Evolutionary conservation across 2,797 vertebrate genomes (phyloP).

Genomic region (Rhadinocentrus ornatus): DNA sequence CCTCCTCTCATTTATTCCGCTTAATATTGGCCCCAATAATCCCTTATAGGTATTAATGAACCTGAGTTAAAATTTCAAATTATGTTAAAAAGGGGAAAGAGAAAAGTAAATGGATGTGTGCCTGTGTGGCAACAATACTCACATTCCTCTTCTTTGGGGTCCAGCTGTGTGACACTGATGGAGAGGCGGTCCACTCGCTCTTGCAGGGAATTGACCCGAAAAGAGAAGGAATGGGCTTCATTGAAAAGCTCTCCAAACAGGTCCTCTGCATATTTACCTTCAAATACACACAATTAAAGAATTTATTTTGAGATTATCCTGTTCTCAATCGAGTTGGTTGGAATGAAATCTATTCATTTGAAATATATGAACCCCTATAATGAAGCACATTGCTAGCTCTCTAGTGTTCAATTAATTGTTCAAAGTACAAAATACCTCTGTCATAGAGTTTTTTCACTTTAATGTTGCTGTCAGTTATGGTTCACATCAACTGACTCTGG

Average conservation of each 20-base stretch:
- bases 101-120: not conserved
- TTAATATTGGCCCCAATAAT: too few species aligned
- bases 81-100: not conserved
- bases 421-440: not conserved
- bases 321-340: not conserved
- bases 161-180: conserved; percentile 97
- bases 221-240: conserved; percentile 97
- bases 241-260: conserved; percentile 98
- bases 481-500: conserved; percentile 7
- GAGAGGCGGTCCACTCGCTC: conserved; percentile 97
- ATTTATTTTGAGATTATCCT: not conserved
- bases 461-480: not conserved
- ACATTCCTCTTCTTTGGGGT: conserved; percentile 98
- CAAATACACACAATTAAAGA: conserved; percentile 22
- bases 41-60: not conserved
- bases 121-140: conserved; percentile 74
- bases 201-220: conserved; percentile 97
- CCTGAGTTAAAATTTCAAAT: not conserved
- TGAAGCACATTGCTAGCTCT: not conserved
- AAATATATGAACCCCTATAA: not conserved
- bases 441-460: conserved; percentile 3
- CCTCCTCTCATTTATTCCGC: too few species aligned
- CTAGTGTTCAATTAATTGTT: conserved; percentile 1
- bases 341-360: not conserved
- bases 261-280: conserved; percentile 99